phyloP scores from a whole-genome alignment of 2,888 invertebrate genomes.

The Dinocampus coccinellae region DNA sequence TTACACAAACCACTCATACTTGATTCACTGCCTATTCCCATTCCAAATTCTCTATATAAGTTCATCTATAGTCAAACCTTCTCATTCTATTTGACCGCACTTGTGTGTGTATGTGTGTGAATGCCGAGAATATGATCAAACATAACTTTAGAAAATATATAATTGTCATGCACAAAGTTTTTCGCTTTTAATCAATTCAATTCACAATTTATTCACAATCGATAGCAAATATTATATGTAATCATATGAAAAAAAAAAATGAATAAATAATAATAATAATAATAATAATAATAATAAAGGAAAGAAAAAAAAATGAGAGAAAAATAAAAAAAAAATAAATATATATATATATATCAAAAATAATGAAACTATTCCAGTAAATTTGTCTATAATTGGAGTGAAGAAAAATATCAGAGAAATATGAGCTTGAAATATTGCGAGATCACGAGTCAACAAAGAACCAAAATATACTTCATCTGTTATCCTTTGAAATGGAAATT shows the following conservation, averaged over 20 bases:
- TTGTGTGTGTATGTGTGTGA: too few relatives aligned
- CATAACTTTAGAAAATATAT: background rate
- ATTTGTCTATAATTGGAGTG: background rate
- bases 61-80: too few relatives aligned
- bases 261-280: too few relatives aligned
- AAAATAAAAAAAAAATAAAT: slow-evolving; percentile 4
- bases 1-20: slow-evolving; percentile 7
- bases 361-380: too few relatives aligned
- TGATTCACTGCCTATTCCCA: background rate
- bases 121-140: background rate
- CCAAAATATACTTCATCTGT: slow-evolving; percentile 37
- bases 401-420: slow-evolving; percentile 4
- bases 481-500: slow-evolving; percentile 42
- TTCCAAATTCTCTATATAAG: background rate
- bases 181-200: background rate
- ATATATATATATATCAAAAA: too few relatives aligned
- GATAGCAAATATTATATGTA: background rate
- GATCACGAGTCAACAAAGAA: slow-evolving; percentile 6
- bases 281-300: too few relatives aligned
- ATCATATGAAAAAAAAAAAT: too few relatives aligned
- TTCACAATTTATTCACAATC: background rate
- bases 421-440: background rate
- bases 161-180: background rate
- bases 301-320: background rate
- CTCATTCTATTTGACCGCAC: too few relatives aligned